Conservation (phyloP, 2,113 vertebrate genomes). For the Spea multiplicata region DNA sequence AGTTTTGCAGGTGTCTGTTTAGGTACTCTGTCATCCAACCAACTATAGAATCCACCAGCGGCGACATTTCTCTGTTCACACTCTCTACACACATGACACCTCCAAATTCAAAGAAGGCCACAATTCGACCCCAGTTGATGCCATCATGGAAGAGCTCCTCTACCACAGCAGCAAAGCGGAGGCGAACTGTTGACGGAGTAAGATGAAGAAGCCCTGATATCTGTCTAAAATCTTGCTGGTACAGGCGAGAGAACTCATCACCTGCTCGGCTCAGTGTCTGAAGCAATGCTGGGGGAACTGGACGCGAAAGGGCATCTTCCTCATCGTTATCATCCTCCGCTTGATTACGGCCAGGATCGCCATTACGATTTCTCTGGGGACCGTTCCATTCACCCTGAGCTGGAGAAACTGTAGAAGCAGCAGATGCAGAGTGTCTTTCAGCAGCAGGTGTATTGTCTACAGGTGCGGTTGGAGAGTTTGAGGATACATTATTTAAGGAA, state of each 20-base stretch:
- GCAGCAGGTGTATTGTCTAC: constrained; percentile 35
- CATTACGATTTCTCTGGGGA: constrained; percentile 14
- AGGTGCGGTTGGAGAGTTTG: constrained; percentile 9
- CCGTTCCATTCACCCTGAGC: constrained; percentile 23
- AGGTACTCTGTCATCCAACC: constrained; percentile 98
- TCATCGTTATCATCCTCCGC: constrained; percentile 17
- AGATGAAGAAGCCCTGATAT: constrained; percentile 92
- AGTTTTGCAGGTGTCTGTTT: constrained; percentile 86
- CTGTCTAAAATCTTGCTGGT: constrained; percentile 88
- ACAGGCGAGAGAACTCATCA: constrained; percentile 86
- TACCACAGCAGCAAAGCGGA: constrained; percentile 87
- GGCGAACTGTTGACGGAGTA: constrained; percentile 79
- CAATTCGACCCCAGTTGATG: constrained; percentile 96
- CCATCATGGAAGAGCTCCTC: constrained; percentile 97
- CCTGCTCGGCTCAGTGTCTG: constrained; percentile 85
- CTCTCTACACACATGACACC: constrained; percentile 93
- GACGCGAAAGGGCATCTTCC: constrained; percentile 46
- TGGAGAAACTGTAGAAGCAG: constrained; percentile 30
- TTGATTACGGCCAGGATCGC: constrained; percentile 2
- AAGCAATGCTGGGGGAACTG: constrained; percentile 73
- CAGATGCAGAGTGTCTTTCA: constrained; percentile 25
- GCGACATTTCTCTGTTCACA: constrained; percentile 82
- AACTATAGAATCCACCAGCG: constrained; percentile 87
- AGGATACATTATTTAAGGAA: constrained; percentile 55
- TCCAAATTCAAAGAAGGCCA: constrained; percentile 97